Evolutionary conservation across 2,888 invertebrate genomes (phyloP), one percentile per base, ranked within the genome.

Genomic region (Geotrupes spiniger): DNA sequence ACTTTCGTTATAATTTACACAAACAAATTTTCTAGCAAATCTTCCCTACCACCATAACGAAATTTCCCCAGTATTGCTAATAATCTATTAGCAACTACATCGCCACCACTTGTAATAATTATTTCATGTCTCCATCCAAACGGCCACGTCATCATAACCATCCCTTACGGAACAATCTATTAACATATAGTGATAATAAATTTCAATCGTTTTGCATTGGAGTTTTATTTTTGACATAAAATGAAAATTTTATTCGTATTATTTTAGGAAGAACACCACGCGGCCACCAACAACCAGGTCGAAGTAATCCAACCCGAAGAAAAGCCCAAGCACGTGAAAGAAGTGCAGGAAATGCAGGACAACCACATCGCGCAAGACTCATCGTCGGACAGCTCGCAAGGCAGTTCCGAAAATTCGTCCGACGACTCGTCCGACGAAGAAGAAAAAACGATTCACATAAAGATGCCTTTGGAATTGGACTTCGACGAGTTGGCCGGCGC

Each of bases 401-500:
- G 49, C 36, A 57, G 57, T 14, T 57, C 51, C 26, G 74, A 75
- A 10, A 78, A 80, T 59, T 72, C 75, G 46, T 77, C 77, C 8
- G 81, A 77, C 63, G 78, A 78, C 10, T 80, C 78, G 66, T 82
- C 79, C 1, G 82, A 82, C 39, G 78, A 82, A 41, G 74, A 74
- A 36, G 70, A 72, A 46, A 71, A 74, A 21, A 75, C 84, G 72
- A 68, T 81, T 73, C 80, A 81, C 62, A 79, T 87, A 66, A 87
- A 87, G 70, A 74, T 91, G 68, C 90, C 90, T 49, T 78, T 90
- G 48, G 87, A 89, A 70, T 80, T 92, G 66, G 88, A 90, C 74
- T 81, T 91, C 52, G 89, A 90, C 63, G 89, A 91, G 54, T 77
- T 91, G 50, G 88, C 89, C 17, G 87, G 87, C 31, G 87, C 83